Base-by-base conservation (phyloP, 2,113 vertebrate species). In the Oceanites oceanicus region DNA sequence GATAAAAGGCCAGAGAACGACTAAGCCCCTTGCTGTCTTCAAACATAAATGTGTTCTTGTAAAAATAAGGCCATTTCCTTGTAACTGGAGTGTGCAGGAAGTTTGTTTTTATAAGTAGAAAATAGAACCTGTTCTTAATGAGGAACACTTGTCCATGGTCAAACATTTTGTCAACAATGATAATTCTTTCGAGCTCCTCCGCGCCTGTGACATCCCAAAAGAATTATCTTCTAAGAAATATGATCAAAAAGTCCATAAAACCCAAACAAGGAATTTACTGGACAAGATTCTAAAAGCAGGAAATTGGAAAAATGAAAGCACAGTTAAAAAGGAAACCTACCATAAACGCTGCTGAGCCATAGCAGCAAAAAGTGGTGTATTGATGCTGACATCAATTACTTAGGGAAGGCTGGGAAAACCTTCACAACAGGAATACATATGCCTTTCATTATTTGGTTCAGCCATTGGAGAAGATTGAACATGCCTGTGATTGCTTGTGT, bases 101-200 rank as follows among this genome's bases (percentile, higher is more conserved):
- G 95, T 92, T 97, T 97, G 62, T 89, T 97, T 97, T 96, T 93
- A 87, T 85, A 95, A 96, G 94, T 32, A 94, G 93, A 96, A 96
- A 95, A 94, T 44, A 84, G 90, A 95, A 93, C 86, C 75, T 96
- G 58, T 89, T 77, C 91, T 96, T 96, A 97, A 97, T 96, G 76
- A 97, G 88, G 92, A 97, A 96, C 97, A 97, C 80, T 97, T 96
- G 94, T 87, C 89, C 70, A n/a, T 29, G 77, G 87, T 72, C 79
- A 93, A 96, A 93, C 76, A 93, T 96, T 76, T 96, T 95, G 95
- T 97, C 96, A 94, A 91, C 91, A 94, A 87, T 79, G 88, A 77
- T 95, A 90, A 96, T 94, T 95, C 89, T 95, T 95, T 83, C 3
- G 15, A 95, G 85, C 34, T 92, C 53, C 66, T 95, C 94, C 6